Base-by-base conservation (phyloP, 2,113 vertebrate genomes). In the Chitala chitala region DNA sequence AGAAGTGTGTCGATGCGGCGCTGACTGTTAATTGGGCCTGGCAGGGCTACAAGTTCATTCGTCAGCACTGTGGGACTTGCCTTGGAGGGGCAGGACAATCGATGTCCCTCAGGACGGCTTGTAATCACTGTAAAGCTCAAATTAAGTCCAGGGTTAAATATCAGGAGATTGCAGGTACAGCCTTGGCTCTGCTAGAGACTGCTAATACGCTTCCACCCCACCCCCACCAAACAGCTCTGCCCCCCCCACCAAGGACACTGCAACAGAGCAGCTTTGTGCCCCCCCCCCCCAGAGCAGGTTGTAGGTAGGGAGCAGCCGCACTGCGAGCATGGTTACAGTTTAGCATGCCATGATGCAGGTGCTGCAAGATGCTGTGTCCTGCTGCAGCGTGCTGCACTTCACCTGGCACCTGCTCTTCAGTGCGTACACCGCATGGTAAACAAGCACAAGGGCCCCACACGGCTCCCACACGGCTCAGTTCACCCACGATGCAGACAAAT, bases 1-100 rank as follows among this genome's bases (percentile, higher is more conserved):
- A 89, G 86, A 86, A 88, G 85, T 84, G 84, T 83, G 89, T 92
- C 92, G 87, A 94, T 94, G 92, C 89, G 90, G 91, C 90, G 92
- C 91, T 89, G 89, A 84, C 85, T 88, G 84, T 89, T 94, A 96
- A 97, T 93, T 94, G 94, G 92, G 94, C 94, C 90, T 95, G 94
- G 95, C 94, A 94, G 90, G 88, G 89, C 90, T 92, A 91, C 88
- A 86, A 92, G 93, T 95, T 96, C 92, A 96, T 96, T 94, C 89
- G 82, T 94, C 93, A 94, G 93, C 93, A 93, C 93, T 96, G 93
- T 93, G 87, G 88, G 90, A 91, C 90, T 94, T 90, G 89, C 85
- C 93, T 92, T 89, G 88, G 91, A 95, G 87, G 91, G 90, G 92
- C 89, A 85, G 81, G 90, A 90, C 89, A 91, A 92, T 91, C 91